Evolutionary conservation across 2,888 invertebrate genomes (phyloP), one percentile per base, ranked within the genome.

Genomic region (Agriopis marginaria): DNA sequence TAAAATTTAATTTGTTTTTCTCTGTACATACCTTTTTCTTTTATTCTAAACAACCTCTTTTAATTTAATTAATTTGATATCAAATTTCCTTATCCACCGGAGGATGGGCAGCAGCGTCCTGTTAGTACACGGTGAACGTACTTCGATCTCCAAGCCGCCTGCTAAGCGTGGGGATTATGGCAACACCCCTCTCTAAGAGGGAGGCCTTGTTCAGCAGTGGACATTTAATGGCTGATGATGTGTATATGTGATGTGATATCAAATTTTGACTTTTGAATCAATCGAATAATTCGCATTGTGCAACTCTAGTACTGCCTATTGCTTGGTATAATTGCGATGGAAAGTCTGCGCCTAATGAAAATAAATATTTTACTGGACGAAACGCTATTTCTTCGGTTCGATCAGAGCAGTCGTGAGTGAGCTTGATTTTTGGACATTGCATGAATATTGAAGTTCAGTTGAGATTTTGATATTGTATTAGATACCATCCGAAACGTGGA

Each of bases 301-400:
- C 68, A 61, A 68, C 40, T 51, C 40, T 49, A 39, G 12, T 49
- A 39, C 59, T 50, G 17, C 7, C 50, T 72, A 50, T 61, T 68
- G 70, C 71, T 63, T 63, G 65, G 68, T 72, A 68, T 70, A 74
- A 74, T 74, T 70, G 68, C 69, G 49, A 70, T 72, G 71, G 75
- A 76, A 76, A 76, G 74, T 73, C 58, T 62, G 51, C 63, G 11
- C 62, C 17, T 64, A 69, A 61, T 63, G 63, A 63, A 68, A 68
- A 68, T 59, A 67, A n/a, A n/a, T 65, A 70, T 68, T 73, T 73
- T 70, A 66, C 71, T 60, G 73, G 70, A 64, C 73, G 67, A 63
- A 72, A 63, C 45, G 50, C 54, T 66, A 63, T 66, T 70, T 5
- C 59, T 70, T 62, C 49, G 14, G 6, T 47, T 63, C 62, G 42